Percentiles rank a stretch among this genome's conserved stretches.
Evolutionary conservation across 2,113 vertebrate genomes (phyloP).

Genomic region (Tursiops truncatus): DNA sequence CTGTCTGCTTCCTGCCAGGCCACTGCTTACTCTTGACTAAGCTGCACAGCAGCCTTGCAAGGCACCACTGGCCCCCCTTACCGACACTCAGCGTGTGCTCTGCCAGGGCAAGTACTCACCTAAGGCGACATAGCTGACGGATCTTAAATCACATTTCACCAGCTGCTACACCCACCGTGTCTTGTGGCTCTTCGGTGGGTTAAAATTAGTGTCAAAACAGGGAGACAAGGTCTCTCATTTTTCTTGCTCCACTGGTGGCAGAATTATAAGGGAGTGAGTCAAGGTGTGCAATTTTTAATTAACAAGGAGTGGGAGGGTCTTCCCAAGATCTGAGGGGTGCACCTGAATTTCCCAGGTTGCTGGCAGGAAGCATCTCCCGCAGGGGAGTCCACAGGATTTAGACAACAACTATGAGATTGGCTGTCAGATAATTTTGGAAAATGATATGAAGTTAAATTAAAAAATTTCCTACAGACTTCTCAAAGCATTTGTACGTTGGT

Average conservation of each 20-base stretch:
- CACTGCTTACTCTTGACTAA: not conserved
- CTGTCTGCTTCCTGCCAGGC: too few species aligned
- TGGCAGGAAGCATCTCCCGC: not conserved
- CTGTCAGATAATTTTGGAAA: not conserved
- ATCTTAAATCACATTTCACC: not conserved
- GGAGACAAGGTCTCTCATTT: not conserved
- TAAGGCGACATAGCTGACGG: not conserved
- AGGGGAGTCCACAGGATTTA: not conserved
- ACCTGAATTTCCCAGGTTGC: not conserved
- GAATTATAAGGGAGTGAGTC: not conserved
- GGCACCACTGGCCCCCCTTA: not conserved
- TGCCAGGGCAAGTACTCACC: not conserved
- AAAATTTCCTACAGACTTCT: not conserved
- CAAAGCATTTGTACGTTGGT: not conserved
- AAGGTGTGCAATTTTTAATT: not conserved
- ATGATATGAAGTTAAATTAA: not conserved
- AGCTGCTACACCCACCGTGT: not conserved
- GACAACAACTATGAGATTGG: not conserved
- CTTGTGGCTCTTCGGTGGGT: not conserved
- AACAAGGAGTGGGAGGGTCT: not conserved
- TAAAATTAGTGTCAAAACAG: not conserved
- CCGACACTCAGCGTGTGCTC: not conserved
- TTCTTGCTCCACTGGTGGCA: not conserved
- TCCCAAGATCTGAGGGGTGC: not conserved
- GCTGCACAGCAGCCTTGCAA: fast-evolving